These are phyloP conservation scores for Dolichallabes microphthalmus DNA, from an alignment of 2,113 vertebrate genomes.

Conservation along the genomic window DNA sequence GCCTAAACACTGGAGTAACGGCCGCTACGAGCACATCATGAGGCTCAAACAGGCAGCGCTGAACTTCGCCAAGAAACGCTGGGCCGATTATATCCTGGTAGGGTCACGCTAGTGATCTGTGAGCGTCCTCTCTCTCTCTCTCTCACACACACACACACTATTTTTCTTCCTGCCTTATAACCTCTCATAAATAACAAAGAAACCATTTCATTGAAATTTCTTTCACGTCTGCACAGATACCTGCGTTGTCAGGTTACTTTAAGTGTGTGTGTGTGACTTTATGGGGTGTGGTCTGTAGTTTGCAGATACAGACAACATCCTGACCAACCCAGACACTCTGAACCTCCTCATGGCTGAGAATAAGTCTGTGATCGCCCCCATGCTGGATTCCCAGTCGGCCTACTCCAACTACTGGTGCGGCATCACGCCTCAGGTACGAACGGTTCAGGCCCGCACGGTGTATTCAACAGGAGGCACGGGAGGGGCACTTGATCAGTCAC, in stretches of 20 bases:
- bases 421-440: constrained; percentile 90
- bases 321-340: constrained; percentile 88
- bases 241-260: background rate
- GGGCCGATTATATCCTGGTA: constrained; percentile 92
- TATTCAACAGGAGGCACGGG: too few relatives aligned
- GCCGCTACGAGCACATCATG: constrained; percentile 90
- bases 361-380: constrained; percentile 87
- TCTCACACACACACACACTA: background rate
- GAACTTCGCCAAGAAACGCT: constrained; percentile 79
- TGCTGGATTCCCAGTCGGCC: constrained; percentile 91
- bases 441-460: background rate
- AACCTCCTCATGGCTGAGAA: constrained; percentile 81
- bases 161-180: background rate
- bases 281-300: constrained; percentile 70
- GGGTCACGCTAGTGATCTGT: background rate
- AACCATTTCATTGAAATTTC: background rate
- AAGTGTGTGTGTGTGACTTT: background rate
- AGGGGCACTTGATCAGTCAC: too few relatives aligned
- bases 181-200: background rate
- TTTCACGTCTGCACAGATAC: background rate
- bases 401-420: constrained; percentile 99
- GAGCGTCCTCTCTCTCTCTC: too few relatives aligned
- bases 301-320: constrained; percentile 87
- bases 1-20: constrained; percentile 91
- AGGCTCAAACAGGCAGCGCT: constrained; percentile 90